Evolutionary conservation across 1,140 invertebrate genomes (phyloP), one percentile per base, ranked within the genome.

Genomic region (Bombus superbus): DNA sequence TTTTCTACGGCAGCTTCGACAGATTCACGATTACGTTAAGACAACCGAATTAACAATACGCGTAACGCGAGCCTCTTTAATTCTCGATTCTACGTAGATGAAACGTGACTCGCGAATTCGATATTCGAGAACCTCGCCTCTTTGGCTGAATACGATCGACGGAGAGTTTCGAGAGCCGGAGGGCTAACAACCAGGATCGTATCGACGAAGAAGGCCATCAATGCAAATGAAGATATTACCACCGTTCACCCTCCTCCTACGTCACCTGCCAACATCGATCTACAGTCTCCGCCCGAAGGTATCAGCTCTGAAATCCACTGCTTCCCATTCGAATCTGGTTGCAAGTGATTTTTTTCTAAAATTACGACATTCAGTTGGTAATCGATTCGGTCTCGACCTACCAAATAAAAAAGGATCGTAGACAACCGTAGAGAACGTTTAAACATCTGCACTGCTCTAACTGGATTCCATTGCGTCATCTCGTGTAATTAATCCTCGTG

Each of bases 221-320:
- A 92, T 92, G 92, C 89, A 92, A 92, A 92, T 92, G 91, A 92
- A 92, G 92, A 92, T 92, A 92, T 92, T 92, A 92, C 75, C 83
- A 85, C 77, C 81, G 74, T 77, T 66, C 83, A 53, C 79, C 72
- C 22, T 44, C 59, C 72, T 86, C 62, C 78, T 80, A 28, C 72
- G 42, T 80, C 82, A 25, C 64, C 81, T 86, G 53, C 68, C 79
- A 59, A 44, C 38, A 69, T 82, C 83, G 87, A 89, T 88, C 59
- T 88, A 32, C 15, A 22, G 64, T 4, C 35, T 40, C n/a, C 42
- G 13, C n/a, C 47, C 44, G 40, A 62, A 47, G 28, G n/a, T 73
- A 73, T 73, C 42, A 10, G 42, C 28, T 32, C 5, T 1, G n/a
- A 18, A 32, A 44, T 72, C 40, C 13, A 72, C n/a, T 44, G n/a